Evolutionary conservation across 1,140 invertebrate genomes (phyloP).

Genomic region (Drosophila littoralis): DNA sequence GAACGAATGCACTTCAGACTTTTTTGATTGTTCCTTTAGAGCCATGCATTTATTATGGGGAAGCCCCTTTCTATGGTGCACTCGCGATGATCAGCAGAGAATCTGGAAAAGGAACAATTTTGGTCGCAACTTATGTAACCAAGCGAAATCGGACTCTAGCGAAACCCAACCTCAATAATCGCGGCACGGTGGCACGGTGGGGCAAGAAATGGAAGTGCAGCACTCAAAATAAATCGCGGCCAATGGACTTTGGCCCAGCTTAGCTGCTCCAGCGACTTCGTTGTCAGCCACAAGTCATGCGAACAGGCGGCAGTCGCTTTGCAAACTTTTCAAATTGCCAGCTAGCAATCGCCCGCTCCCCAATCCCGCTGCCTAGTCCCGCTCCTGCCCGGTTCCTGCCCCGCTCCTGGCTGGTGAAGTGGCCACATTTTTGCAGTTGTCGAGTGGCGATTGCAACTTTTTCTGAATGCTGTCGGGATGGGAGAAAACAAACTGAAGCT

Average conservation of each 20-base stretch:
- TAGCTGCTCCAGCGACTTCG: constrained; percentile 58
- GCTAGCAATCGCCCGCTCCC: constrained; percentile 28
- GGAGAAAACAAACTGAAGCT: constrained; percentile 8
- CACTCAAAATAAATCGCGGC: constrained; percentile 4
- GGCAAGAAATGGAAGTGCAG: constrained; percentile 48
- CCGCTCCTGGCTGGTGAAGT: constrained; percentile 20
- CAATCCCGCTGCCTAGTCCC: background rate
- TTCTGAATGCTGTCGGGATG: constrained; percentile 31
- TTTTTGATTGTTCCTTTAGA: no score
- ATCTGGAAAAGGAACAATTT: no score
- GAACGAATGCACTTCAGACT: no score
- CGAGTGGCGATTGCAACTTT: constrained; percentile 73
- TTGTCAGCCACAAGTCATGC: constrained; percentile 68
- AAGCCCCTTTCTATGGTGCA: no score
- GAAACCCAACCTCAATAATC: background rate
- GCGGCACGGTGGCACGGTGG: background rate
- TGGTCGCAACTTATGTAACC: background rate
- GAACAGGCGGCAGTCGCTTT: constrained; percentile 51
- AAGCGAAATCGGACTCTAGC: background rate
- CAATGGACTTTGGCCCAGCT: constrained; percentile 46
- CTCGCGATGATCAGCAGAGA: no score
- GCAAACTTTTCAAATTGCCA: constrained; percentile 65
- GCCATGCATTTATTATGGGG: no score
- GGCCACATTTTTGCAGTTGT: constrained; percentile 75
- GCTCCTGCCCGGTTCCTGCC: constrained; percentile 38